Evolutionary conservation across 92 coral and sea anemone genomes (phyloP), one percentile per base, ranked within the genome.

Genomic region (Siderastrea radians): DNA sequence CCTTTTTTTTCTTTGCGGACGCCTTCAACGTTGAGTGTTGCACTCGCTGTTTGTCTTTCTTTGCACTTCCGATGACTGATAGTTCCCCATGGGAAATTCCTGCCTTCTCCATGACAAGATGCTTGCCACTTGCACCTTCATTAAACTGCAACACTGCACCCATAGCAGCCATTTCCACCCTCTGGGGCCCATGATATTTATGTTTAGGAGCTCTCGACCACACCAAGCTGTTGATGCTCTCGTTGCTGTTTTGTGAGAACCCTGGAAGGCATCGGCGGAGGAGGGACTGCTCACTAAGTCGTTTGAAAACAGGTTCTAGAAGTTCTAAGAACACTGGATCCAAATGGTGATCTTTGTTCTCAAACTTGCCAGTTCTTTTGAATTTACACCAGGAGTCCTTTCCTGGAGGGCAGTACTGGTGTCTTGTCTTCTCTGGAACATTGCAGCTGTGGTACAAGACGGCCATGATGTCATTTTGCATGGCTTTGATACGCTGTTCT

Each of bases 161-260:
- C 75, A 68, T 69, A 1, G 79, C 90, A 45, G 90, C 84, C 73
- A 57, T 86, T 6, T 86, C 90, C 55, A 86, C 81, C 62, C 67
- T 55, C 17, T 84, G 53, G 13, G 88, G 72, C 7, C 88, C 81
- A 62, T 65, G 70, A 66, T 59, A 85, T 67, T 66, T 88, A 74
- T 88, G 87, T 15, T 88, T 88, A 7, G 91, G 91, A 17, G 84
- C 84, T 48, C 78, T 77, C 16, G 48, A 38, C 90, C 90, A 79
- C 55, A 87, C 90, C 50, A 87, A 48, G 66, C 86, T 80, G 81
- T 87, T 86, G 57, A 78, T 12, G 50, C 79, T 77, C 46, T 79
- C 82, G 49, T 88, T 82, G 12, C 45, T 44, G 57, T 88, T 88
- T 63, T 88, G 92, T 3, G 91, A 80, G 77, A 49, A 75, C 7